Percentiles rank a stretch among this genome's conserved stretches.
Conservation (phyloP, 2,888 invertebrate species). For the Melinopterus prodromus region DNA sequence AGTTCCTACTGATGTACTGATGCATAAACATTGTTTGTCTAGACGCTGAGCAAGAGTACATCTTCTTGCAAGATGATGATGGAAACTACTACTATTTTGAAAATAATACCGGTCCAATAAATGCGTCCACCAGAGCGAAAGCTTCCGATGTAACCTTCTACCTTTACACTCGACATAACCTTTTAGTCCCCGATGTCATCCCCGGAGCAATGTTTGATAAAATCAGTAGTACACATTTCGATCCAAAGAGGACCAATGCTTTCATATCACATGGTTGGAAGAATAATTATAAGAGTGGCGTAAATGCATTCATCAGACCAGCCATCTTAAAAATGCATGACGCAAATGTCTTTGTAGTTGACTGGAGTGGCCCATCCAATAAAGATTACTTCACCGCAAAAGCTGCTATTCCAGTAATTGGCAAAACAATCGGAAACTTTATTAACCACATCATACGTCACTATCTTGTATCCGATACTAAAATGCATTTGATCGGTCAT, state of each 20-base stretch:
- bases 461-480: conserved; percentile 41
- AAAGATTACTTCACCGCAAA: conserved; percentile 43
- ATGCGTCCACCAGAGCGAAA: conserved; percentile 8
- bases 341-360: conserved; percentile 53
- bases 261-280: conserved; percentile 55
- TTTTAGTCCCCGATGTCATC: conserved; percentile 10
- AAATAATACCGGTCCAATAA: conserved; percentile 4
- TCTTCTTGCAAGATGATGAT: conserved; percentile 18
- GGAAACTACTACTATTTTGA: conserved; percentile 22
- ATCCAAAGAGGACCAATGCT: conserved; percentile 42
- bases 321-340: conserved; percentile 47
- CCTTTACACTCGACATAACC: conserved; percentile 9
- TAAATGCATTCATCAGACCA: conserved; percentile 44
- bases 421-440: conserved; percentile 47
- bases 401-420: conserved; percentile 45
- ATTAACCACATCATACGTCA: conserved; percentile 44
- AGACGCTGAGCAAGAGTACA: conserved; percentile 22
- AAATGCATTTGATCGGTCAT: conserved; percentile 48
- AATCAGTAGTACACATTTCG: conserved; percentile 5
- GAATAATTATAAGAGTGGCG: conserved; percentile 45
- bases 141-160: conserved; percentile 25
- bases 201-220: background rate
- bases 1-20: no score
- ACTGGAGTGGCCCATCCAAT: conserved; percentile 50
- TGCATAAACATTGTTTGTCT: no score